Evolutionary conservation across 2,888 invertebrate species (phyloP).

Genomic region (Camponotus fellah): DNA sequence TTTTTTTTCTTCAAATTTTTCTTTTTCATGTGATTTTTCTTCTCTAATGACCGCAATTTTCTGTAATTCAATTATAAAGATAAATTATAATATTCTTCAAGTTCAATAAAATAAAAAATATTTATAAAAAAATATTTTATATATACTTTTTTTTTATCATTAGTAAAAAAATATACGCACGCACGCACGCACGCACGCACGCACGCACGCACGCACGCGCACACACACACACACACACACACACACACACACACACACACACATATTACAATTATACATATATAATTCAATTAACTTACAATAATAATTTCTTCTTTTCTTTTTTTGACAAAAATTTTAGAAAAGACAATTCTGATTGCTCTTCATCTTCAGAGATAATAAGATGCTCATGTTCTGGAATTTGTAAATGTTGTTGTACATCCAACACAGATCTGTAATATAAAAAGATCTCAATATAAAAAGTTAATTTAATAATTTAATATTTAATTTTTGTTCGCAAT

Average conservation of each 20-base stretch:
- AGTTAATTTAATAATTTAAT: conserved; percentile 7
- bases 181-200: no score
- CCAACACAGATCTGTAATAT: conserved; percentile 80
- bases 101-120: neutral
- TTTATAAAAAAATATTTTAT: neutral
- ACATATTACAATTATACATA: neutral
- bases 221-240: no score
- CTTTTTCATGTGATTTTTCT: conserved; percentile 85
- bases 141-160: neutral
- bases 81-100: neutral
- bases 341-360: conserved; percentile 91
- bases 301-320: conserved; percentile 96
- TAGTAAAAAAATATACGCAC: neutral
- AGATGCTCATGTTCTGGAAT: conserved; percentile 87
- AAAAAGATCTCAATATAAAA: conserved; percentile 3
- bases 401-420: conserved; percentile 88
- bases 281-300: conserved; percentile 86
- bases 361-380: conserved; percentile 86
- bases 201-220: no score
- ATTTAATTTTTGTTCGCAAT: neutral
- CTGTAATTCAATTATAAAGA: conserved; percentile 83
- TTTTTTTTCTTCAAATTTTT: conserved; percentile 70
- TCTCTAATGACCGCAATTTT: conserved; percentile 91
- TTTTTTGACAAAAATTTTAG: conserved; percentile 94
- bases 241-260: no score